A percentile compares a stretch with the other conserved stretches of the same genome.
Conservation (phyloP, 1,140 invertebrate species). For the Acromyrmex echinatior region DNA sequence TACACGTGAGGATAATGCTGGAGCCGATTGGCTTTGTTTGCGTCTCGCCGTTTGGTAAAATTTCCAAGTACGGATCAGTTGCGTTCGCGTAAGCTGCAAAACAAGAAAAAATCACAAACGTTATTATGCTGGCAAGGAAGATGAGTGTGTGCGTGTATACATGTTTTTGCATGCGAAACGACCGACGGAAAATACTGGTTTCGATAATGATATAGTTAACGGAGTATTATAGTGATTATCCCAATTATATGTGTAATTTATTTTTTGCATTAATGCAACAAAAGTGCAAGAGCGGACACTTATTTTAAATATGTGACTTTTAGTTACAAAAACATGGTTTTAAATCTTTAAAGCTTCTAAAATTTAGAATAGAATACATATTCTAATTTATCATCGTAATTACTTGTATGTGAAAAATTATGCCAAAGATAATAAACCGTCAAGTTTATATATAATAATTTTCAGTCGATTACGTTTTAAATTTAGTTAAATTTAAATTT, state of each 20-base stretch:
- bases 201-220: slow-evolving; percentile 48
- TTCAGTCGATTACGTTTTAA: neutral
- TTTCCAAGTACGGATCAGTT: slow-evolving; percentile 86
- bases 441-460: neutral
- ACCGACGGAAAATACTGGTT: slow-evolving; percentile 1
- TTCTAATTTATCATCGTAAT: neutral
- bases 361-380: neutral
- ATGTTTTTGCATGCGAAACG: neutral
- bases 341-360: neutral
- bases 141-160: neutral
- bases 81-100: slow-evolving; percentile 77
- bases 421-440: neutral
- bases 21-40: slow-evolving; percentile 91
- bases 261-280: slow-evolving; percentile 38
- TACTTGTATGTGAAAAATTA: neutral
- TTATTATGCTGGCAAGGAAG: slow-evolving; percentile 57
- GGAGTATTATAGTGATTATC: neutral
- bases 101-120: slow-evolving; percentile 52
- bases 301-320: slow-evolving; percentile 7
- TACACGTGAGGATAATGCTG: slow-evolving; percentile 91
- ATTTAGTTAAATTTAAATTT: neutral
- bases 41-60: slow-evolving; percentile 89
- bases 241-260: neutral
- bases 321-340: neutral
- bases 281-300: neutral